A percentile compares a stretch with the other conserved stretches of the same genome.
Conservation (phyloP, 2,797 vertebrate species). For the Neopelma chrysocephalum region DNA sequence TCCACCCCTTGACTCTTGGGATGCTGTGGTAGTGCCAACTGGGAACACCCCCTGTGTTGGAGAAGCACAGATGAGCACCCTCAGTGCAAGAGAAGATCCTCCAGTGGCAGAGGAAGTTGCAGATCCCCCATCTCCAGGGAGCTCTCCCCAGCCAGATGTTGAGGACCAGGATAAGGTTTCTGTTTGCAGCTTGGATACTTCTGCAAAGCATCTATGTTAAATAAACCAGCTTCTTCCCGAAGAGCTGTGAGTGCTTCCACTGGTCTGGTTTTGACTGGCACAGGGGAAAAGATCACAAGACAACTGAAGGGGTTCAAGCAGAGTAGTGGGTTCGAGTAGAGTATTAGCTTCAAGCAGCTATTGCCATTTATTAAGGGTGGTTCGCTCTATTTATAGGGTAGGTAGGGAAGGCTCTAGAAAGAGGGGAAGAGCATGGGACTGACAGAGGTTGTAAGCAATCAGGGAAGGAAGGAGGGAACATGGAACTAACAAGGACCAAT, state of each 20-base stretch:
- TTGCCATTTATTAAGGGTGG: no score
- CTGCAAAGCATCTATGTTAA: background rate
- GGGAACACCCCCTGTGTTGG: background rate
- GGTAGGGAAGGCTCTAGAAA: no score
- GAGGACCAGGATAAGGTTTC: background rate
- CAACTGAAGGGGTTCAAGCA: no score
- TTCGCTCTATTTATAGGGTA: no score
- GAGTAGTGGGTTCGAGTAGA: no score
- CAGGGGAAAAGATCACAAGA: no score
- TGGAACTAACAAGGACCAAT: no score
- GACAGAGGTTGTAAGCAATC: no score
- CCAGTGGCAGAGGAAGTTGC: background rate
- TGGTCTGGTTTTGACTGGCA: background rate
- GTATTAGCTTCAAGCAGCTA: no score
- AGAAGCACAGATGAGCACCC: background rate
- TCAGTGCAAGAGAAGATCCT: background rate
- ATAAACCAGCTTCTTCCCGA: background rate
- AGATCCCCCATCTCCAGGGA: background rate
- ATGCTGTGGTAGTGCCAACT: background rate
- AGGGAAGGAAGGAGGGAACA: no score
- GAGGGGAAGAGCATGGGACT: no score
- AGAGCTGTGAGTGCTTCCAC: background rate
- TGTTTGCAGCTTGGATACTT: background rate
- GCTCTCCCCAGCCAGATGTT: background rate
- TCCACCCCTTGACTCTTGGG: rapidly evolving